Evolutionary conservation across 2,113 vertebrate species (phyloP).

Genomic region (Forbesichthys papilliferus): DNA sequence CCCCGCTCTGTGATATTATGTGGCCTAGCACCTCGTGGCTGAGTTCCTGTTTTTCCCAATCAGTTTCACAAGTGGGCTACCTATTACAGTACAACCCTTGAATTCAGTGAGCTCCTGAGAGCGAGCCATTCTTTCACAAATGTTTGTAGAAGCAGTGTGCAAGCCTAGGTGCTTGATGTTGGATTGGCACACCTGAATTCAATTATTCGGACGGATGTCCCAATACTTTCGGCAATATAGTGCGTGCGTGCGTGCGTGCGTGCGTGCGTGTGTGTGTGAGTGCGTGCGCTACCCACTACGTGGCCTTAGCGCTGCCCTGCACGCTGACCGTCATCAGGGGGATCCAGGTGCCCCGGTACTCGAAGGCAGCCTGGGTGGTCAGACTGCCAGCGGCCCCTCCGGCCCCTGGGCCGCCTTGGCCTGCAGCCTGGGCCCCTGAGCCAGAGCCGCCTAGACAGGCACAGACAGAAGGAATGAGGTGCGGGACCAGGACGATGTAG

Average conservation of each 20-base stretch:
- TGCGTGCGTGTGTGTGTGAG: not conserved
- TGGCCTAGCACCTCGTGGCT: too few species aligned
- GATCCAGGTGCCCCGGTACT: constrained; percentile 98
- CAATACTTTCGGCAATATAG: too few species aligned
- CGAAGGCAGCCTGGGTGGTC: constrained; percentile 93
- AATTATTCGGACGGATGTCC: too few species aligned
- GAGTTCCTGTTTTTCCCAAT: too few species aligned
- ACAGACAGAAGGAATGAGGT: not conserved
- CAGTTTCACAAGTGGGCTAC: too few species aligned
- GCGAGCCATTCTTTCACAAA: too few species aligned
- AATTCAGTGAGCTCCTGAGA: too few species aligned
- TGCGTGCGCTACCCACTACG: constrained; percentile 85
- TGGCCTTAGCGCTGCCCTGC: constrained; percentile 96
- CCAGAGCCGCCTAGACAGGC: constrained; percentile 66
- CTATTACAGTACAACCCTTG: too few species aligned
- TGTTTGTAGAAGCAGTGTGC: too few species aligned
- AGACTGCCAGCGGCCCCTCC: constrained; percentile 81
- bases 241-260: not conserved
- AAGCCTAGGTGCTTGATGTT: not conserved
- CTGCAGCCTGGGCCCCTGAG: constrained; percentile 75
- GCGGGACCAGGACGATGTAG: too few species aligned
- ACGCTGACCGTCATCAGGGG: constrained; percentile 92
- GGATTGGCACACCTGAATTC: too few species aligned
- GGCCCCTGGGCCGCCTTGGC: constrained; percentile 81
- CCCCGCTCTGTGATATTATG: too few species aligned